phyloP scores from a whole-genome alignment of 2,888 invertebrate genomes.

The Heterodera filipjevi region DNA sequence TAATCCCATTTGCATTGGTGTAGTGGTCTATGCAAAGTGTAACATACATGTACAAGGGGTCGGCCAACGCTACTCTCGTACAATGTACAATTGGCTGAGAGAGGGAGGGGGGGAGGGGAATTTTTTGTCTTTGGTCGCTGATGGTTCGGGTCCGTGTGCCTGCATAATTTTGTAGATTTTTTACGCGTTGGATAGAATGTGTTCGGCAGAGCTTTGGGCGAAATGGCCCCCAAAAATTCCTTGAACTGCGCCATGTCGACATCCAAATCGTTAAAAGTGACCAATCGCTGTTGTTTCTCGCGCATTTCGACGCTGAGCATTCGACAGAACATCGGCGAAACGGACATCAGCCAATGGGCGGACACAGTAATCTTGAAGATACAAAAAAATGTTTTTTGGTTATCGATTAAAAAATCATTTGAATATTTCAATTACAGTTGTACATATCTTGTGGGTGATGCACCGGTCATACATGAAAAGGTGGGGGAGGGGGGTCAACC shows the following conservation, averaged over 20 bases:
- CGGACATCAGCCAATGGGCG: slow-evolving; percentile 5
- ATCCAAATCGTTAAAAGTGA: background rate
- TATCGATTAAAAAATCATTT: background rate
- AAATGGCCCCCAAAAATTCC: slow-evolving; percentile 20
- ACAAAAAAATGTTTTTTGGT: background rate
- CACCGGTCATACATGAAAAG: no score
- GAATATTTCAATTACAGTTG: background rate
- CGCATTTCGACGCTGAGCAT: slow-evolving; percentile 3
- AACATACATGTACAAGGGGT: no score
- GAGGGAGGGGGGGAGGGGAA: no score
- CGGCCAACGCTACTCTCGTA: no score
- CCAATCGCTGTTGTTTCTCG: background rate
- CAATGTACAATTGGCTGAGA: no score
- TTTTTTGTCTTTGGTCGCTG: background rate
- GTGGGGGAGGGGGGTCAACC: no score
- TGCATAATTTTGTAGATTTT: background rate
- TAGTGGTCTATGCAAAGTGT: no score
- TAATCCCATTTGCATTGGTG: no score
- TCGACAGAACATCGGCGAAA: slow-evolving; percentile 15
- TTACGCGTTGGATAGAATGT: slow-evolving; percentile 20
- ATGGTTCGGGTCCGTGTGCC: background rate
- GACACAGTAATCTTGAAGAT: background rate
- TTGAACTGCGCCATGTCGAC: slow-evolving; percentile 1
- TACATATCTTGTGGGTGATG: no score
- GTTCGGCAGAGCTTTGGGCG: background rate